Evolutionary conservation across 2,888 invertebrate genomes (phyloP).

Genomic region (Lithophane socia): DNA sequence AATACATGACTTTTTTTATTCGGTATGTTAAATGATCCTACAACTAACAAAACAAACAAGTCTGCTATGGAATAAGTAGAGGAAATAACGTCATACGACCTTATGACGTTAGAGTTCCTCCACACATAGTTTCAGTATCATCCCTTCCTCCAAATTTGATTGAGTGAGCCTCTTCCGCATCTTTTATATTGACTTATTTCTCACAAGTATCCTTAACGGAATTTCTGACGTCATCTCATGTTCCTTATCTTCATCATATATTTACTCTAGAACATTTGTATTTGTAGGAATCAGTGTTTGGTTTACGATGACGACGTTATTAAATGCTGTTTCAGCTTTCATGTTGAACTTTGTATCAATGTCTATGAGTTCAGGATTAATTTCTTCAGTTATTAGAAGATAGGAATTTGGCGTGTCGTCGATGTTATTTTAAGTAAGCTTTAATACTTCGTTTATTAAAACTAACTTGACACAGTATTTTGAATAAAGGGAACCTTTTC

Average conservation of each 20-base stretch:
- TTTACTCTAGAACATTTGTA: conserved; percentile 18
- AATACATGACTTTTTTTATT: background rate
- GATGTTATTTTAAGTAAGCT: background rate
- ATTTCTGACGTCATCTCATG: conserved; percentile 25
- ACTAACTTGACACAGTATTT: too few species aligned
- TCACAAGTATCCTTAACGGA: conserved; percentile 17
- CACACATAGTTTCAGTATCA: background rate
- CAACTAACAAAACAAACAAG: background rate
- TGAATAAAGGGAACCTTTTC: too few species aligned
- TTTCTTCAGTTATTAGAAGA: conserved; percentile 3
- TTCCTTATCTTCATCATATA: conserved; percentile 3
- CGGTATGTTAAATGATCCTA: background rate
- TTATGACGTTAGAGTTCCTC: background rate
- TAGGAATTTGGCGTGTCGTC: background rate
- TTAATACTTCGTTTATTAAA: background rate
- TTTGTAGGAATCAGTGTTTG: conserved; percentile 3
- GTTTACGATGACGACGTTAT: background rate
- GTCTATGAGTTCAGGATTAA: background rate
- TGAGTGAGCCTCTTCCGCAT: conserved; percentile 16
- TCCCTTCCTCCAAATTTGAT: conserved; percentile 19
- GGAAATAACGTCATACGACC: too few species aligned
- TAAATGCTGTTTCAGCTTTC: background rate
- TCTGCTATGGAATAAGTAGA: background rate
- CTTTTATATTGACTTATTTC: conserved; percentile 21
- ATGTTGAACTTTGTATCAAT: background rate